phyloP scores from a whole-genome alignment of 2,888 invertebrate species.

The Athripsodes cinereus region DNA sequence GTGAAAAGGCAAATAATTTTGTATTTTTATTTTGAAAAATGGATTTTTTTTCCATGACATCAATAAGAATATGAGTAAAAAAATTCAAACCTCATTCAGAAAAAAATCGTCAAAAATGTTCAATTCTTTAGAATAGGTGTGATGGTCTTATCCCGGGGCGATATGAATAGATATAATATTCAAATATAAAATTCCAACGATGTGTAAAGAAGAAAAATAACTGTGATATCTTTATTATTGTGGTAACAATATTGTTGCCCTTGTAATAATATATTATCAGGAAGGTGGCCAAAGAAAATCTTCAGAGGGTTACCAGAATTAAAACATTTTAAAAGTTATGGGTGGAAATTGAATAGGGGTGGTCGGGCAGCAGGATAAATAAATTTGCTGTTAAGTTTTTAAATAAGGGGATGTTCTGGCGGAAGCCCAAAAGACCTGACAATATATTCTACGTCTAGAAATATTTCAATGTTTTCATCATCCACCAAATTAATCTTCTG shows the following conservation, averaged over 20 bases:
- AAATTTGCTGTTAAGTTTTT: slow-evolving; percentile 15
- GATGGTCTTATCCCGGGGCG: no score
- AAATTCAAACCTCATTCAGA: no score
- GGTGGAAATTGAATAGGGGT: slow-evolving; percentile 10
- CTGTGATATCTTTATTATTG: background rate
- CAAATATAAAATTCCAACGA: no score
- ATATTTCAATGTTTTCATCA: background rate
- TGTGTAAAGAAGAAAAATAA: background rate
- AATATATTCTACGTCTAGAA: background rate
- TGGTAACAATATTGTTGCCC: background rate
- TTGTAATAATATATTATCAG: background rate
- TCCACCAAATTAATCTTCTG: background rate
- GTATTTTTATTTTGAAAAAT: no score
- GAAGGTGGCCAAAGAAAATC: background rate
- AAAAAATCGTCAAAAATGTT: no score
- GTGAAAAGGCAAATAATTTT: no score
- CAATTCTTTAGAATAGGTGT: no score
- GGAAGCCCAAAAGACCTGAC: slow-evolving; percentile 1
- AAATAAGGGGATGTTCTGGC: background rate
- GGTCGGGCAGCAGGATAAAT: slow-evolving; percentile 13
- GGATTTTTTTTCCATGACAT: no score
- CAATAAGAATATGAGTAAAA: no score
- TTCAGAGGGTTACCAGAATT: slow-evolving; percentile 10
- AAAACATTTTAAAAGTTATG: slow-evolving; percentile 14
- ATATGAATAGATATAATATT: no score